Conservation (phyloP, 2,797 vertebrate genomes). For the Merluccius polli region DNA sequence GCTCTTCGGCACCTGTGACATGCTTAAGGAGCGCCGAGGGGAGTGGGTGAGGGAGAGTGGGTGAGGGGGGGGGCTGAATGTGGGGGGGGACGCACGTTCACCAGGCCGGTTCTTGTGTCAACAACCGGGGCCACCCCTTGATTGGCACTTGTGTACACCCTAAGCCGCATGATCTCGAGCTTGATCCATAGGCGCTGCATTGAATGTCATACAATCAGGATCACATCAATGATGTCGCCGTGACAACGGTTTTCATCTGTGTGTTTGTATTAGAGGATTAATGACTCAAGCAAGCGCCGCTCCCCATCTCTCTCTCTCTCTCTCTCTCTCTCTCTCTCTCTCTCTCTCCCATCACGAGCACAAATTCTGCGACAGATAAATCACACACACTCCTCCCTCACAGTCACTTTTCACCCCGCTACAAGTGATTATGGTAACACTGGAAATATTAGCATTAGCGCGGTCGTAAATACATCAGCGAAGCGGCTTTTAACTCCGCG, state of each 20-base stretch:
- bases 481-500: background rate
- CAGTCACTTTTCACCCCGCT: constrained; percentile 21
- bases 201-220: background rate
- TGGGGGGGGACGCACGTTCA: constrained; percentile 39
- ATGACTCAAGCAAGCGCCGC: background rate
- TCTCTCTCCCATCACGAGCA: background rate
- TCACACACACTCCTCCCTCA: constrained; percentile 15
- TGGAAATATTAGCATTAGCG: constrained; percentile 22
- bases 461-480: constrained; percentile 37
- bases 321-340: background rate
- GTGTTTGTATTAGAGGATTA: constrained; percentile 32
- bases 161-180: constrained; percentile 22
- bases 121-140: constrained; percentile 11
- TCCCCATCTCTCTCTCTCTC: background rate
- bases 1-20: constrained; percentile 49
- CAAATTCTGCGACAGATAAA: constrained; percentile 24
- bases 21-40: constrained; percentile 24
- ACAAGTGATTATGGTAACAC: constrained; percentile 26
- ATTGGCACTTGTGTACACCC: constrained; percentile 36
- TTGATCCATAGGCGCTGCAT: constrained; percentile 12
- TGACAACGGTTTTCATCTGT: constrained; percentile 12
- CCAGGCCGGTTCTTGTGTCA: constrained; percentile 1
- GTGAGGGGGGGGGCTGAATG: constrained; percentile 12
- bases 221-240: background rate
- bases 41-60: background rate